Evolutionary conservation across 1,140 invertebrate species (phyloP), one percentile per base, ranked within the genome.

Genomic region (Helicoverpa armigera): DNA sequence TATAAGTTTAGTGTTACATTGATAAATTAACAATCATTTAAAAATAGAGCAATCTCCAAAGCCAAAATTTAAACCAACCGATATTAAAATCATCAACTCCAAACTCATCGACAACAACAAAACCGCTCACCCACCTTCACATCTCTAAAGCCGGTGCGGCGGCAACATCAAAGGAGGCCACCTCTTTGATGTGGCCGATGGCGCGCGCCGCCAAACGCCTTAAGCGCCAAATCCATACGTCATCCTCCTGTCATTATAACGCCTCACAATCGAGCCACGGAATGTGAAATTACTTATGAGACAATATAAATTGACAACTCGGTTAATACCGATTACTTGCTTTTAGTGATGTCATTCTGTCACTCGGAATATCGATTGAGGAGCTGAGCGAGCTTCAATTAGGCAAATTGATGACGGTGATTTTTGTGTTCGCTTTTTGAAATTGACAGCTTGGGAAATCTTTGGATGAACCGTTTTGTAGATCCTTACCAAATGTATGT

Each of bases 151-250:
- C 86, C 92, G 89, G 88, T 83, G 87, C 86, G 87, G 92, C 93
- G 93, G 93, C 91, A 91, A 91, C 89, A 90, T 94, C 93, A 94
- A 94, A 94, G 90, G 88, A 89, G 93, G 82, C 93, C 93, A 94
- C 93, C 93, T 94, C 93, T 94, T 94, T 94, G 93, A 94, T 90
- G 93, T 92, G 92, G 92, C 92, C 93, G 93, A 83, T 87, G 93
- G 93, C 93, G 92, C 93, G 93, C 90, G 92, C 92, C 89, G 88
- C 91, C 89, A 94, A 93, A 94, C 89, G 93, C 93, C 93, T 88
- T 94, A 94, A 94, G 93, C 93, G 93, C 92, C 93, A 93, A 93
- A 92, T 93, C 92, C 93, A 94, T 94, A 94, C 93, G 93, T 94
- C 93, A 94, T 94, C 92, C 92, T 91, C 85, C 93, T 94, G 93